phyloP scores from a whole-genome alignment of 1,140 invertebrate genomes.

The Drosophila triauraria region DNA sequence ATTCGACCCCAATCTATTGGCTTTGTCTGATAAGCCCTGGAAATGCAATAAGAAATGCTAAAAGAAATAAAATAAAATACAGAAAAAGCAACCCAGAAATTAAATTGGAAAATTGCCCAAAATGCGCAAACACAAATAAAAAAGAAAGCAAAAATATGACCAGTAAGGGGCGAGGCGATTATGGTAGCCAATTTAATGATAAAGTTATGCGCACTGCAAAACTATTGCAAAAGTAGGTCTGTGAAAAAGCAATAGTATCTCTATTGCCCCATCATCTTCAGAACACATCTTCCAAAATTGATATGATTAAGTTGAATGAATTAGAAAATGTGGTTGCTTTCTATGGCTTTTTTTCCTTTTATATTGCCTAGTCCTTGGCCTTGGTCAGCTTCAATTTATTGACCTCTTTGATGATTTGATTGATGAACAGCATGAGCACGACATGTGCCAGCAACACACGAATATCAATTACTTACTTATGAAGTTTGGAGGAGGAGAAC shows the following conservation, averaged over 20 bases:
- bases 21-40: conserved; percentile 24
- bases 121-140: neutral
- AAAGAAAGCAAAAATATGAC: conserved; percentile 3
- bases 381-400: conserved; percentile 36
- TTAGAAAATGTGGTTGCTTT: no score
- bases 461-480: conserved; percentile 6
- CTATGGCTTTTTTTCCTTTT: no score
- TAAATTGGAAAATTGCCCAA: conserved; percentile 34
- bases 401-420: conserved; percentile 16
- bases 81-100: conserved; percentile 20
- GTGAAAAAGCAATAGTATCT: no score
- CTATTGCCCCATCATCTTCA: no score
- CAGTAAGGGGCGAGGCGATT: conserved; percentile 12
- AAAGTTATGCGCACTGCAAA: conserved; percentile 12
- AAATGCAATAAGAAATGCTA: conserved; percentile 27
- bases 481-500: neutral
- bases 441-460: conserved; percentile 23
- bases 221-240: no score
- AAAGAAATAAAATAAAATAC: neutral
- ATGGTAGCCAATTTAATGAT: conserved; percentile 37
- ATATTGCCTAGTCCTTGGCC: no score
- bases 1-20: neutral
- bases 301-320: no score
- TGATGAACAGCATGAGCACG: conserved; percentile 1
- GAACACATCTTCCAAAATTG: no score